Base-by-base conservation (phyloP, 2,797 vertebrate genomes). In the Oreochromis grahami region DNA sequence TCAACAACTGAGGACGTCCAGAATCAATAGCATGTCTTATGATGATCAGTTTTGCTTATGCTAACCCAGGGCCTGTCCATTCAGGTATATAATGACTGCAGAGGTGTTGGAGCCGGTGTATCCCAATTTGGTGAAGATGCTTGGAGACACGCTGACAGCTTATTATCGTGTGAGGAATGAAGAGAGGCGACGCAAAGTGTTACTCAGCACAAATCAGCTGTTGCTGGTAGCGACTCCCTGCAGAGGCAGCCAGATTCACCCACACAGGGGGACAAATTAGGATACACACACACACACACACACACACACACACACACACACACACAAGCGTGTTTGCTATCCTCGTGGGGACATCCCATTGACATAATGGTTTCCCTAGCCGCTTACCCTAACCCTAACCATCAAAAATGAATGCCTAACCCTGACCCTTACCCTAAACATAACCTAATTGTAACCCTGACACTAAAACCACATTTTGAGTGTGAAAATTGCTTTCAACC, bases 121-220 rank as follows among this genome's bases (percentile, higher is more conserved):
- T 88, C 83, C 91, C 87, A 88, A 81, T 91, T 89, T 89, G 78
- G 88, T 17, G 77, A 82, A 77, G 87, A 81, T 10, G 78, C 78
- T 84, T 10, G 81, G 79, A 51, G 88, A 93, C 84, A 86, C 85
- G 45, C 80, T 93, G 93, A 93, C 93, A 92, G 91, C 92, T 94
- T 89, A 91, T 93, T 94, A 94, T 43, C 41, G 82, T 41, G 80
- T 89, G 89, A 93, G 79, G 80, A 87, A 93, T 93, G 92, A 91
- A 90, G 88, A 82, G 78, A 79, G 72, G 78, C 74, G 24, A 65
- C n/a, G 26, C 68, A 89, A 88, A 89, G 76, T 80, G 82, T 92
- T 92, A 91, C 92, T 94, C 92, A 93, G 93, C 94, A 93, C 79
- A 94, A 93, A 93, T 92, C 85, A 90, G 88, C 84, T 86, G 87